These are phyloP conservation scores for Luehdorfia chinensis DNA, from an alignment of 1,140 invertebrate species.

Conservation along the genomic window DNA sequence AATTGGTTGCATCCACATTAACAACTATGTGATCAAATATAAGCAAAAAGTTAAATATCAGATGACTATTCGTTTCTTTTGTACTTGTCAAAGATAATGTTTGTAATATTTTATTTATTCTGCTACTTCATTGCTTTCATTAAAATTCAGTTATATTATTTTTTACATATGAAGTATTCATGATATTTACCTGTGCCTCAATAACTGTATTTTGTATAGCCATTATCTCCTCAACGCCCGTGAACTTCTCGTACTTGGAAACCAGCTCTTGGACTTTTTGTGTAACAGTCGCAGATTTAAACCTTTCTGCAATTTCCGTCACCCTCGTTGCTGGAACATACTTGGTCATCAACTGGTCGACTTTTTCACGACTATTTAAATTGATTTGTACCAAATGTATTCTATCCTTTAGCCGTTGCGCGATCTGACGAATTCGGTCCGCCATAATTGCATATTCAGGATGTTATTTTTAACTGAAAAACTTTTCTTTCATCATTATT, in stretches of 20 bases:
- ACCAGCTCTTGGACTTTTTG: slow-evolving; percentile 58
- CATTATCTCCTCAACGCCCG: slow-evolving; percentile 73
- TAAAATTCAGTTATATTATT: no score
- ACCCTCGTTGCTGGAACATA: slow-evolving; percentile 55
- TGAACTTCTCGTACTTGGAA: slow-evolving; percentile 72
- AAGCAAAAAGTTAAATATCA: no score
- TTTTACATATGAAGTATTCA: no score
- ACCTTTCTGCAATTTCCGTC: slow-evolving; percentile 53
- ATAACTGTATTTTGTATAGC: slow-evolving; percentile 70
- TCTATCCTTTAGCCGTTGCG: slow-evolving; percentile 54
- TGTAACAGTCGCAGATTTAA: slow-evolving; percentile 50
- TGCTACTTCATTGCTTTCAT: no score
- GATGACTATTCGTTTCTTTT: no score
- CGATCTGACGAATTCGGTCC: slow-evolving; percentile 54
- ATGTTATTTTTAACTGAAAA: slow-evolving; percentile 32
- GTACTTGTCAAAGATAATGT: no score
- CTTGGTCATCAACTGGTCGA: slow-evolving; percentile 57
- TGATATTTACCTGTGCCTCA: slow-evolving; percentile 69
- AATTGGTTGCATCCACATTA: no score
- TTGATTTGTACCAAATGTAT: slow-evolving; percentile 45
- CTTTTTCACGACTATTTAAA: slow-evolving; percentile 44
- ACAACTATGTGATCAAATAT: no score
- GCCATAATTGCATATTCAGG: slow-evolving; percentile 63
- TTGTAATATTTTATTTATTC: no score
- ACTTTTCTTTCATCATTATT: slow-evolving; percentile 37